These are phyloP conservation scores for Archilochus colubris DNA, from an alignment of 2,113 vertebrate genomes.

Conservation along the genomic window DNA sequence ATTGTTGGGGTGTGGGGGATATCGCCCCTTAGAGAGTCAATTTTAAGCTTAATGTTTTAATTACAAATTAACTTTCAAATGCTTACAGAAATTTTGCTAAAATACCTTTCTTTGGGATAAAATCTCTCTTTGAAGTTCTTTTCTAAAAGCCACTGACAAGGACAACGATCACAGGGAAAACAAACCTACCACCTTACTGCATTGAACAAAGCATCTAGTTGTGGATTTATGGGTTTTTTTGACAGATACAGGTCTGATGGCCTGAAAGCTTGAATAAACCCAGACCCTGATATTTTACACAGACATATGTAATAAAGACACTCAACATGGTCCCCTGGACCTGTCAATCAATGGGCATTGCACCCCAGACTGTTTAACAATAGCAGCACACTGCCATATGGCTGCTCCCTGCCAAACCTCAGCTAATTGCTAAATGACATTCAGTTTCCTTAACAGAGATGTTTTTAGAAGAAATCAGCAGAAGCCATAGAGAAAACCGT, in stretches of 20 bases:
- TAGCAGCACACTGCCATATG: neutral
- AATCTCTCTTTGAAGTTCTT: neutral
- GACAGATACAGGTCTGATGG: neutral
- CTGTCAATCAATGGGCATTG: neutral
- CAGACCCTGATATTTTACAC: neutral
- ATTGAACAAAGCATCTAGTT: neutral
- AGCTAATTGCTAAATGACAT: neutral
- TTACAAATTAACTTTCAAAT: neutral
- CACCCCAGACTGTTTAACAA: neutral
- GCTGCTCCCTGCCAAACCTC: neutral
- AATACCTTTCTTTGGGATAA: neutral
- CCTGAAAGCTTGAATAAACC: neutral
- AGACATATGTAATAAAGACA: neutral
- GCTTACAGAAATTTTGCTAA: neutral
- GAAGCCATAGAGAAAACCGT: neutral
- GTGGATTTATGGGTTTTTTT: neutral
- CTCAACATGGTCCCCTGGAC: neutral
- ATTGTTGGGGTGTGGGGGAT: rapidly evolving
- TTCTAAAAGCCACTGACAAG: neutral
- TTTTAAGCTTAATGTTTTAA: neutral
- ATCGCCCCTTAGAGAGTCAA: neutral
- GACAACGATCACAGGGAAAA: neutral
- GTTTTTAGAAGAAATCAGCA: neutral
- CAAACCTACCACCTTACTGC: neutral
- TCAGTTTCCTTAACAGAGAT: neutral